Base-by-base conservation (phyloP, 2,888 invertebrate genomes). In the Tortrix viridana region DNA sequence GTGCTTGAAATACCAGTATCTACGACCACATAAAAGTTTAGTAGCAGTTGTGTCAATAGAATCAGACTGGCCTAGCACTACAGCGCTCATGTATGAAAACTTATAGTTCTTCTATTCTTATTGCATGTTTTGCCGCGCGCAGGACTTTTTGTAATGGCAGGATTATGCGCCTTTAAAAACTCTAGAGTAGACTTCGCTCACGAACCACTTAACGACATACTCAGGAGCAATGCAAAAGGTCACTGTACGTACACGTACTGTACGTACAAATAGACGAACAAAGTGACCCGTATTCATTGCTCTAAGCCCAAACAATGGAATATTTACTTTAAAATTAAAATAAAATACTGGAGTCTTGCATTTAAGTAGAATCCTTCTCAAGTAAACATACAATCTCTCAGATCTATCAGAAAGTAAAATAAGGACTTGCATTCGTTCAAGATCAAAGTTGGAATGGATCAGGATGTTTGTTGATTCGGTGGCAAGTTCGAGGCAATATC, bases 51-150 rank as follows among this genome's bases (percentile, higher is more conserved):
- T 58, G 63, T 63, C 53, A 58, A 60, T 58, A 58, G 63, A 63
- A 63, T 63, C 63, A n/a, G 63, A 46, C 57, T 63, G 58, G 63
- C 58, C 57, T 56, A 20, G 50, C 53, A 58, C 52, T 46, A 48
- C 53, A 58, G 52, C 26, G 47, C 41, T 57, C 58, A 63, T 63
- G 48, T 63, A 67, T 66, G 64, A 66, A 65, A 67, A 67, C 66
- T 61, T 67, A 66, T 67, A 71, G 73, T 71, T 68, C 65, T 68
- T 52, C 60, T 69, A 79, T 84, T 85, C 82, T 84, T 81, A 79
- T 79, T 84, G 83, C 82, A 75, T 83, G 81, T 84, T 88, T 84
- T 85, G 82, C 84, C 76, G 77, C 78, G 69, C 76, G 77, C 79
- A 47, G 74, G 73, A 81, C 83, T 87, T 87, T 86, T 86, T 85